phyloP scores from a whole-genome alignment of 1,140 invertebrate genomes.

The Lanistes nyassanus region DNA sequence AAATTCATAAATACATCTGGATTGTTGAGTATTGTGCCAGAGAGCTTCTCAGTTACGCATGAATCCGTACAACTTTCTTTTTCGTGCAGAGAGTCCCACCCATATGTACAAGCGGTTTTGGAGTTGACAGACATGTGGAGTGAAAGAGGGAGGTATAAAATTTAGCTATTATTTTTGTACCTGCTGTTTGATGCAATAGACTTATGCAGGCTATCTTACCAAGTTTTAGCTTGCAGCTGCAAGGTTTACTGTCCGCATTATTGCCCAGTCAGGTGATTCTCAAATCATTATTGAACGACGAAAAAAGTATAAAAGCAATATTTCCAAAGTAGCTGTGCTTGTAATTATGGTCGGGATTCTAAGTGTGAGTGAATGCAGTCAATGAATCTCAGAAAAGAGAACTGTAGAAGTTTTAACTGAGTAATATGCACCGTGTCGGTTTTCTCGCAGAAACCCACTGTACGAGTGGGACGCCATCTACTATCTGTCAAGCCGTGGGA shows the following conservation, averaged over 20 bases:
- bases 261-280: not conserved
- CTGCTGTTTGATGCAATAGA: no score
- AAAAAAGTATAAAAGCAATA: not conserved
- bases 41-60: not conserved
- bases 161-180: no score
- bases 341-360: no score
- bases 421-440: no score
- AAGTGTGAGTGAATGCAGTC: no score
- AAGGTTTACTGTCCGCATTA: not conserved
- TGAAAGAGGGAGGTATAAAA: constrained; percentile 8
- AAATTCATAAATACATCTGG: not conserved
- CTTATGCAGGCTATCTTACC: no score
- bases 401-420: no score
- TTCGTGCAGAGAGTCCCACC: constrained; percentile 15
- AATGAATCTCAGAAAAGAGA: no score
- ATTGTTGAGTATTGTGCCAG: not conserved
- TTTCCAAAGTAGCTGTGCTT: no score
- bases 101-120: constrained; percentile 10
- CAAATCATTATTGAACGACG: not conserved
- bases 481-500: constrained; percentile 25
- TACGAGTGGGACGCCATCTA: constrained; percentile 22
- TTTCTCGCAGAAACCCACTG: constrained; percentile 16
- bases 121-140: not conserved
- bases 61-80: not conserved
- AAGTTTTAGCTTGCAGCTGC: not conserved